phyloP scores from a whole-genome alignment of 2,113 vertebrate genomes.

The Myotis davidii region DNA sequence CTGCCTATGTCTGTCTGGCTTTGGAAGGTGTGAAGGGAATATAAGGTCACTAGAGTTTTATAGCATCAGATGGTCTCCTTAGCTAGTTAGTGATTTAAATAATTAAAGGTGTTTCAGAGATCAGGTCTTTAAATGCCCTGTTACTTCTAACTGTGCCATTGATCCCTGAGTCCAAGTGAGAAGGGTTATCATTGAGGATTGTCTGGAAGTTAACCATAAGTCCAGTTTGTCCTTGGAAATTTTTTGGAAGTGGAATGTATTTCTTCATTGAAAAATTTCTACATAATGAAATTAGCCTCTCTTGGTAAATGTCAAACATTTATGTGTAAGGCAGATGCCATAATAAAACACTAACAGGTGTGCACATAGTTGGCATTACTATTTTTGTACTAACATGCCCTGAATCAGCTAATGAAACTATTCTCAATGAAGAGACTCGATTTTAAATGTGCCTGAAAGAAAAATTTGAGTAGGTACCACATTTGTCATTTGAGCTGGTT shows the following conservation, averaged over 20 bases:
- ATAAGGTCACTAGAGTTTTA: neutral
- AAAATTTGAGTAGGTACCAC: neutral
- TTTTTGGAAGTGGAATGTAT: constrained; percentile 10
- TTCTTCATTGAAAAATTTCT: constrained; percentile 34
- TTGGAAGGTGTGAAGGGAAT: no score
- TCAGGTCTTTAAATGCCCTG: neutral
- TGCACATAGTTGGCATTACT: neutral
- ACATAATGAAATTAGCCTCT: constrained; percentile 60
- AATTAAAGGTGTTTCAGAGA: neutral
- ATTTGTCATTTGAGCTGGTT: neutral
- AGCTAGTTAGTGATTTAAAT: neutral
- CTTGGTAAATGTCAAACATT: constrained; percentile 60
- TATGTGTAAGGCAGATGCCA: constrained; percentile 61
- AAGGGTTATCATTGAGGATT: neutral
- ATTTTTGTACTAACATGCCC: neutral
- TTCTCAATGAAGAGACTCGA: constrained; percentile 24
- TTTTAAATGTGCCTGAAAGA: constrained; percentile 22
- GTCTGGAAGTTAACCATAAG: neutral
- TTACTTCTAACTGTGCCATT: neutral
- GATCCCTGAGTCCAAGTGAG: neutral
- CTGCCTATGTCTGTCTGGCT: neutral
- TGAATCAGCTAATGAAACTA: constrained; percentile 23
- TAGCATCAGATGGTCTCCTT: neutral
- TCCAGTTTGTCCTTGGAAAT: neutral
- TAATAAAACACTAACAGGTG: constrained; percentile 37